Evolutionary conservation across 2,797 vertebrate genomes (phyloP), one percentile per base, ranked within the genome.

Genomic region (Sebastes hubbsi): DNA sequence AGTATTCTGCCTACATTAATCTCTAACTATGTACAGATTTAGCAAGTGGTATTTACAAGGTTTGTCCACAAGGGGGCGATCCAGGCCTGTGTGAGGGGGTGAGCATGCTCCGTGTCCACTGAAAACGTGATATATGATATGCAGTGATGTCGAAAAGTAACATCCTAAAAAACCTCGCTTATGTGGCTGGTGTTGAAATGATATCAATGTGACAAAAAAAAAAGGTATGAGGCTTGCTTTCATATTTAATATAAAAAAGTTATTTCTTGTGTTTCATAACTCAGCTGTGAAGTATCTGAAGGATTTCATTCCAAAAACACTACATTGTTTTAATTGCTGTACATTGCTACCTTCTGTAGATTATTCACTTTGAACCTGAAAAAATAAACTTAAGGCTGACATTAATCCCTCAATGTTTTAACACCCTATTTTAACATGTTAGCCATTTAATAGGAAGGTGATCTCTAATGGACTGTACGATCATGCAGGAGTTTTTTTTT

Each of bases 31-130:
- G 79, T 94, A 95, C 95, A 96, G 89, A 93, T 76, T 93, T 90
- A 92, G 85, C 85, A 94, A 96, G 95, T 96, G 95, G 95, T 96
- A 96, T 96, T 96, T 96, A 96, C 95, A 96, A 91, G 38, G 84
- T 89, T 85, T 73, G 82, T 94, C 95, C 95, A 96, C 94, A 95
- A 95, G 95, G 95, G 95, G 91, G 94, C 66, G 89, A 75, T 86
- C 80, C 80, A 89, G 91, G 93, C 75, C 89, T 90, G 91, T 74
- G 7, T 82, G 86, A 92, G 80, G 86, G 86, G 84, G 79, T 80
- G 82, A 81, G 88, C 87, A 84, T 85, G 87, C 88, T 81, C 82
- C 46, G 32, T 79, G 86, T 83, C 52, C 75, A 89, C 84, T 86
- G 83, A 91, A 42, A 83, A 89, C 2, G 64, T 86, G 77, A 87